phyloP scores from a whole-genome alignment of 2,888 invertebrate species.

The Caenorhabditis angaria region DNA sequence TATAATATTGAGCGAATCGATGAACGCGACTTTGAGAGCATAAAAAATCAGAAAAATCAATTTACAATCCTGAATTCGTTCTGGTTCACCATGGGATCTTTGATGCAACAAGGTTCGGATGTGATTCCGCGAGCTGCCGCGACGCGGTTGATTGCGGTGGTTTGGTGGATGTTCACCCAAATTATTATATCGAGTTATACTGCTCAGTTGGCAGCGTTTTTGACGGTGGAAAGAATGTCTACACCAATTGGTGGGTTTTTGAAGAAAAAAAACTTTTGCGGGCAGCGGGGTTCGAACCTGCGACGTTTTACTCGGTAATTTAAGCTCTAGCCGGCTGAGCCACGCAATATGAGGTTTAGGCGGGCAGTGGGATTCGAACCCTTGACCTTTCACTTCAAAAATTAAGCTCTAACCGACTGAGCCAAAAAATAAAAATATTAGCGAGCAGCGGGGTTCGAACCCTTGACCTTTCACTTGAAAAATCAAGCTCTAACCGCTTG shows the following conservation, averaged over 20 bases:
- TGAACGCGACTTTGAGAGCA: conserved; percentile 57
- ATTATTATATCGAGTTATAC: conserved; percentile 93
- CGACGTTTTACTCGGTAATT: too few species aligned
- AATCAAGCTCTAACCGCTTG: too few species aligned
- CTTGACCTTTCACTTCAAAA: not conserved
- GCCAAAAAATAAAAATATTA: too few species aligned
- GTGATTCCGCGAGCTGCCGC: conserved; percentile 80
- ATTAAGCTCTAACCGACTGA: too few species aligned
- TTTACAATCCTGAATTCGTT: conserved; percentile 95
- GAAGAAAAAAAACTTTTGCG: too few species aligned
- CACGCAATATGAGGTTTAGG: too few species aligned
- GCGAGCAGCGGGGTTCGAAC: too few species aligned
- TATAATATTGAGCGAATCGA: conserved; percentile 67
- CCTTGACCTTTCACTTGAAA: too few species aligned
- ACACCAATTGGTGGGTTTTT: conserved; percentile 79
- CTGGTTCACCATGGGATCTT: conserved; percentile 94
- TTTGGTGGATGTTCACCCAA: conserved; percentile 73
- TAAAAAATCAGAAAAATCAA: conserved; percentile 77
- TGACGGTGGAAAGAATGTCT: conserved; percentile 84
- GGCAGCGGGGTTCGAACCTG: not conserved
- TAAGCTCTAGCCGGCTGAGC: too few species aligned
- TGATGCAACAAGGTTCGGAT: conserved; percentile 80
- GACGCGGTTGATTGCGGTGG: conserved; percentile 89
- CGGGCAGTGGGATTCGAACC: too few species aligned
- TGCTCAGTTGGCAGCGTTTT: conserved; percentile 92